A percentile compares a stretch with the other conserved stretches of the same genome.
phyloP scores from a whole-genome alignment of 1,140 invertebrate genomes.

The Apis florea region DNA sequence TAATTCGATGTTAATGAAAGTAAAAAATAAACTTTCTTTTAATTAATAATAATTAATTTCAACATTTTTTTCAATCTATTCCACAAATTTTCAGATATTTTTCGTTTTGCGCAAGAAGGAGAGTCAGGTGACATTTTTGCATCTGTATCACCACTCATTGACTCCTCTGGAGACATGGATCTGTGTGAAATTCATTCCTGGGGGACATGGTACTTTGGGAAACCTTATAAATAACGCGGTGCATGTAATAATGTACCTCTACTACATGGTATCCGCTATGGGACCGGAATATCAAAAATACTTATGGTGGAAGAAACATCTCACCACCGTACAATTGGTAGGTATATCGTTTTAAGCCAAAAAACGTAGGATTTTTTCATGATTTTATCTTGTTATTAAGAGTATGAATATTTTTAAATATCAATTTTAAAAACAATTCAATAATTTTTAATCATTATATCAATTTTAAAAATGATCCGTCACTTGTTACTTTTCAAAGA shows the following conservation, averaged over 20 bases:
- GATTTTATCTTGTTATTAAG: no score
- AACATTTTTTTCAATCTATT: background rate
- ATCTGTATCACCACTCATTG: constrained; percentile 96
- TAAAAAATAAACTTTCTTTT: background rate
- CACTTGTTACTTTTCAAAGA: no score
- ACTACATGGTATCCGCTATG: constrained; percentile 95
- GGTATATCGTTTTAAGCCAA: constrained; percentile 71
- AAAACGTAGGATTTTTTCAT: no score
- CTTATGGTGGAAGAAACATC: constrained; percentile 97
- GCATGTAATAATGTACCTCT: constrained; percentile 96
- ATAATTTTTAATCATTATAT: no score
- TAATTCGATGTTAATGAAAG: no score
- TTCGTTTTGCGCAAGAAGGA: constrained; percentile 96
- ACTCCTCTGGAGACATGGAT: constrained; percentile 98
- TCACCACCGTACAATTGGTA: constrained; percentile 95
- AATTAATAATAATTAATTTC: background rate
- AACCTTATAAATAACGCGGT: constrained; percentile 96
- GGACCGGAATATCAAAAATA: constrained; percentile 95
- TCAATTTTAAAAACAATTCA: no score
- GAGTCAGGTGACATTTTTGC: constrained; percentile 94
- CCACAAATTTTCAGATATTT: constrained; percentile 84
- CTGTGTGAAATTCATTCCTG: constrained; percentile 95
- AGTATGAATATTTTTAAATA: no score
- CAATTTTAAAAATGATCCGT: no score
- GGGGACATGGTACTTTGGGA: constrained; percentile 95